Evolutionary conservation across 2,113 vertebrate species (phyloP).

Genomic region (Recurvirostra avosetta): DNA sequence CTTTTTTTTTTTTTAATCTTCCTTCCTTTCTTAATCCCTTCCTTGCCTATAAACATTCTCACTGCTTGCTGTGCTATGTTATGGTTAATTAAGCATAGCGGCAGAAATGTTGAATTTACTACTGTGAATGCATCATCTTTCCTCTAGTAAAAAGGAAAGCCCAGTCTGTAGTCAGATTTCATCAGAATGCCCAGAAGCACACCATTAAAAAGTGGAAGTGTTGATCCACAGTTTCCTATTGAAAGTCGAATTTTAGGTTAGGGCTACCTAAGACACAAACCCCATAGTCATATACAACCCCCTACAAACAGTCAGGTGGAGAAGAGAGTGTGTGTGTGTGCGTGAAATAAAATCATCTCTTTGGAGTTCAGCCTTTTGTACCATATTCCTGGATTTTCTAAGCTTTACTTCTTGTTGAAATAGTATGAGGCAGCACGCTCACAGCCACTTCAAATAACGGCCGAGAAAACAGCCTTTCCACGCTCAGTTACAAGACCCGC

Average conservation of each 20-base stretch:
- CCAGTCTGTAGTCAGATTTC: conserved; percentile 17
- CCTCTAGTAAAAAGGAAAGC: conserved; percentile 57
- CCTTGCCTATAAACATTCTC: neutral
- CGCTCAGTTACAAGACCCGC: neutral
- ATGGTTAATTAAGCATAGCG: conserved; percentile 17
- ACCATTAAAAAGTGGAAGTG: neutral
- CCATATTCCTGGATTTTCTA: neutral
- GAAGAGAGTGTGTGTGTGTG: neutral
- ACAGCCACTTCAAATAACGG: neutral
- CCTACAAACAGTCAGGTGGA: neutral
- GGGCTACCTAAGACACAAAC: neutral
- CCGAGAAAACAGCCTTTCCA: neutral
- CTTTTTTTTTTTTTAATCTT: neutral
- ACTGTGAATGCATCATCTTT: conserved; percentile 28
- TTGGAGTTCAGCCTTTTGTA: neutral
- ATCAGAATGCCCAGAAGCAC: neutral
- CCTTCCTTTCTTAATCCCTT: conserved; percentile 27
- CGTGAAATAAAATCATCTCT: neutral
- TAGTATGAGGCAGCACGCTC: neutral
- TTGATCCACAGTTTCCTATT: neutral
- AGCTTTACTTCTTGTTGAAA: neutral
- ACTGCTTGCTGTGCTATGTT: conserved; percentile 3
- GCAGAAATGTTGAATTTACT: conserved; percentile 5
- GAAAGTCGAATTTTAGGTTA: neutral
- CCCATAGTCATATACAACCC: neutral